phyloP scores from a whole-genome alignment of 2,888 invertebrate genomes.

The Ormyrus pomaceus region DNA sequence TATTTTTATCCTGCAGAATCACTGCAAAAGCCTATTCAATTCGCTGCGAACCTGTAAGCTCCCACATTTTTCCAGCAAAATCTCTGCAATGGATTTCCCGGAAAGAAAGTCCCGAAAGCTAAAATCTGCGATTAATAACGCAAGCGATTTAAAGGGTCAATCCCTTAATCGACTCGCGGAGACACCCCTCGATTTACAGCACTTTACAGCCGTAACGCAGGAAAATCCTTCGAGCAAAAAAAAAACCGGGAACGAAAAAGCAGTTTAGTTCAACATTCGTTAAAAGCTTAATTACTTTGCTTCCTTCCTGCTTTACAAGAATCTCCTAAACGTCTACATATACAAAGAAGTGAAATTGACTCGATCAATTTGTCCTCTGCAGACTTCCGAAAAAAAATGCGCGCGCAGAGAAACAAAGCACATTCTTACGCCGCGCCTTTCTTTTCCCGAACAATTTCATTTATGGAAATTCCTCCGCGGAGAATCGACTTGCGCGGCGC shows the following conservation, averaged over 20 bases:
- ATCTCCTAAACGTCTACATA: too few relatives aligned
- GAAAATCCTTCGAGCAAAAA: not conserved
- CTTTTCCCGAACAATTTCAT: constrained; percentile 3
- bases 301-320: too few relatives aligned
- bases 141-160: not conserved
- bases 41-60: too few relatives aligned
- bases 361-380: not conserved
- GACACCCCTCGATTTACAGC: not conserved
- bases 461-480: constrained; percentile 19
- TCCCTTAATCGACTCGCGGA: constrained; percentile 40
- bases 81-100: too few relatives aligned
- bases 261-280: too few relatives aligned
- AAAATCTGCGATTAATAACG: constrained; percentile 41
- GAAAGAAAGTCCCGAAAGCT: too few relatives aligned
- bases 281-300: too few relatives aligned
- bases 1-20: too few relatives aligned
- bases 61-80: too few relatives aligned
- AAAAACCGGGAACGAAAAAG: constrained; percentile 8
- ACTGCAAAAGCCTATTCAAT: too few relatives aligned
- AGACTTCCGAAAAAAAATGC: constrained; percentile 17
- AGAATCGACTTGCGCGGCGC: not conserved
- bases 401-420: not conserved
- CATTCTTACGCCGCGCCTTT: constrained; percentile 16
- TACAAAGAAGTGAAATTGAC: too few relatives aligned
- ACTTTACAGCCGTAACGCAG: constrained; percentile 18